Evolutionary conservation across 2,888 invertebrate species (phyloP).

Genomic region (Andrena marginata): DNA sequence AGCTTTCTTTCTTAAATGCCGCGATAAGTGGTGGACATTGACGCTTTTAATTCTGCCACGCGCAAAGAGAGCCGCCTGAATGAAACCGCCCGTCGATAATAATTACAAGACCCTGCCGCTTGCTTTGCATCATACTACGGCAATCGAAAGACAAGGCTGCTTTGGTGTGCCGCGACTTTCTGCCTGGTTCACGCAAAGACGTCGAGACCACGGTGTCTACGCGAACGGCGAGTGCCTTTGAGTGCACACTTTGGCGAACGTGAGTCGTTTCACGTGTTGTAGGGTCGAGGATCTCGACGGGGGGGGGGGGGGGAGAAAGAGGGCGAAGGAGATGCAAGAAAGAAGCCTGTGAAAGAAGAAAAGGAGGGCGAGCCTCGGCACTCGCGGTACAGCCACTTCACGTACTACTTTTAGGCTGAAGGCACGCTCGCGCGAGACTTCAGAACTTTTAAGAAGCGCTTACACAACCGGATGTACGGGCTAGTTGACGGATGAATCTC

Average conservation of each 20-base stretch:
- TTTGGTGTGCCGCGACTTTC: slow-evolving; percentile 33
- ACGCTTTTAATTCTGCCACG: slow-evolving; percentile 39
- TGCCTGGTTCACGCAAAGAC: slow-evolving; percentile 44
- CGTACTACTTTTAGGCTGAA: slow-evolving; percentile 57
- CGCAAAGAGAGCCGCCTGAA: slow-evolving; percentile 26
- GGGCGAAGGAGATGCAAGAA: neutral
- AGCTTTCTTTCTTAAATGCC: slow-evolving; percentile 1
- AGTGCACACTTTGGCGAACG: slow-evolving; percentile 58
- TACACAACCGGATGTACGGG: slow-evolving; percentile 65
- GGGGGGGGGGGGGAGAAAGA: neutral
- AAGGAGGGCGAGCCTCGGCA: slow-evolving; percentile 45
- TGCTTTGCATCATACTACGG: slow-evolving; percentile 20
- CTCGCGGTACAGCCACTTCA: slow-evolving; percentile 51
- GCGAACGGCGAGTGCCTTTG: slow-evolving; percentile 46
- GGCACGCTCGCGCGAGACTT: slow-evolving; percentile 65
- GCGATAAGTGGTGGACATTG: slow-evolving; percentile 40
- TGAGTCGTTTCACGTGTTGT: slow-evolving; percentile 68
- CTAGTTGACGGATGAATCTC: slow-evolving; percentile 60
- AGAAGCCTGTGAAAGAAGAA: slow-evolving; percentile 24
- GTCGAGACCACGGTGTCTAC: slow-evolving; percentile 47
- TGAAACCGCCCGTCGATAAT: slow-evolving; percentile 46
- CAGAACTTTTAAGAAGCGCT: slow-evolving; percentile 76
- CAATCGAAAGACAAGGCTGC: slow-evolving; percentile 45
- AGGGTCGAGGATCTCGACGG: slow-evolving; percentile 49
- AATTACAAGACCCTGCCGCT: slow-evolving; percentile 25